Conservation (phyloP, 2,888 invertebrate species). For the Synergus itoensis region DNA sequence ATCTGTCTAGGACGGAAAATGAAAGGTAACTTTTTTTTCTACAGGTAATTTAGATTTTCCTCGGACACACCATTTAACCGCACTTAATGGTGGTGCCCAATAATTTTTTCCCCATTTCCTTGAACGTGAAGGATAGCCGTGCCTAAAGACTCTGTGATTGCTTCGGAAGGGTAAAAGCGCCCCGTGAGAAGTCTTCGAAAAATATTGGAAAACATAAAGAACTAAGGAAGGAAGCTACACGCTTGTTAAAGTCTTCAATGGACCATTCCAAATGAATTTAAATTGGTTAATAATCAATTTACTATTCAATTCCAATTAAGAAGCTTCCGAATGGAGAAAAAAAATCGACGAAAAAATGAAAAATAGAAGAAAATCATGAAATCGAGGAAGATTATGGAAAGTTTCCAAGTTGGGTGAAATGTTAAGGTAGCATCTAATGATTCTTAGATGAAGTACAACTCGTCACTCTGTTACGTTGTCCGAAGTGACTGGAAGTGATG, state of each 20-base stretch:
- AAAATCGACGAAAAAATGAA: too few species aligned
- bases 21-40: constrained; percentile 1
- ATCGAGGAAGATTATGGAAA: neutral
- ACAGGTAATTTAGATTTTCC: neutral
- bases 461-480: neutral
- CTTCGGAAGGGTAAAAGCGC: neutral
- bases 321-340: too few species aligned
- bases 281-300: too few species aligned
- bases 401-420: neutral
- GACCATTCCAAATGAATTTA: too few species aligned
- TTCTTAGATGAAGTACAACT: neutral
- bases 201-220: too few species aligned
- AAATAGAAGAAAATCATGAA: neutral
- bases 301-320: too few species aligned
- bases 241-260: too few species aligned
- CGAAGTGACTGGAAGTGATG: neutral
- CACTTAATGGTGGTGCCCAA: neutral
- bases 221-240: too few species aligned
- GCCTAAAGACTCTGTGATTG: neutral
- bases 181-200: too few species aligned
- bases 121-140: neutral
- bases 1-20: neutral
- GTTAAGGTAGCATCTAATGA: neutral
- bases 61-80: neutral
- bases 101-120: neutral